Conservation (phyloP, 2,113 vertebrate species). For the Nymphicus hollandicus region DNA sequence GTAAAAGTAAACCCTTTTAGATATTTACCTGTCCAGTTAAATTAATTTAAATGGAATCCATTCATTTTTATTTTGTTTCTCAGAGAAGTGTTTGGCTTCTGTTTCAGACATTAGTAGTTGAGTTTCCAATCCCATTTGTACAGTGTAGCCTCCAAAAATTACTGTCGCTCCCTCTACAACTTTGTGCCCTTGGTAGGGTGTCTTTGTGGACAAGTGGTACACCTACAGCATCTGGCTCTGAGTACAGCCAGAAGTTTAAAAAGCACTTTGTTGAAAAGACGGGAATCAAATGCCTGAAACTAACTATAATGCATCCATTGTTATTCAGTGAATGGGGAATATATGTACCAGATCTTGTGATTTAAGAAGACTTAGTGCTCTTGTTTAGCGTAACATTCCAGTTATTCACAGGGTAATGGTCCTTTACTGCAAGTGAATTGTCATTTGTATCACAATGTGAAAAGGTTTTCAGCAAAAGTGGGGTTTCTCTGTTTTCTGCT, state of each 20-base stretch:
- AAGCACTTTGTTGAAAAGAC: background rate
- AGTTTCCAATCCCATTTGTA: background rate
- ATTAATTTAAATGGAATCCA: background rate
- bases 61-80: background rate
- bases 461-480: background rate
- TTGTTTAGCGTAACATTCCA: background rate
- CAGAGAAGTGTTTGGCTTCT: background rate
- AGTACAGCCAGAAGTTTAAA: background rate
- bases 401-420: background rate
- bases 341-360: slow-evolving; percentile 34
- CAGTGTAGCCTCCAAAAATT: background rate
- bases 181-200: background rate
- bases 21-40: background rate
- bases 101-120: background rate
- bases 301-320: background rate
- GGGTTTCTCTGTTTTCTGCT: background rate
- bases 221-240: background rate
- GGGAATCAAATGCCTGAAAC: background rate
- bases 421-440: background rate
- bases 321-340: slow-evolving; percentile 23
- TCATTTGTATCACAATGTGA: background rate
- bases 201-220: background rate
- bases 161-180: background rate
- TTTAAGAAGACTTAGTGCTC: background rate
- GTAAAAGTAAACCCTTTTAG: background rate